Conservation (phyloP, 2,888 invertebrate species). For the Stictocephala bisonia region DNA sequence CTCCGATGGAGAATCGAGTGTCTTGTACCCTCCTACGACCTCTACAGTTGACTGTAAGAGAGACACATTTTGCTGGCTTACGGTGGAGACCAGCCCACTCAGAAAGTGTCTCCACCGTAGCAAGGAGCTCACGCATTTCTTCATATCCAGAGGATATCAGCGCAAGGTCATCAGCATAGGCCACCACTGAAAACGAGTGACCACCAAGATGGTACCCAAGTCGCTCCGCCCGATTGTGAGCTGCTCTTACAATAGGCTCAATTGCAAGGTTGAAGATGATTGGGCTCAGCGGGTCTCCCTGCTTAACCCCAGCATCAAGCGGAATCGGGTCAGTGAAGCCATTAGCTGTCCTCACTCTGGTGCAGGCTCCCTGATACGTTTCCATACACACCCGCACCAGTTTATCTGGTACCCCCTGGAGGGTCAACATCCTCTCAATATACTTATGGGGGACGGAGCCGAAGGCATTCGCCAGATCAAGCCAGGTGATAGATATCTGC, state of each 20-base stretch:
- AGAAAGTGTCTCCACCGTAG: neutral
- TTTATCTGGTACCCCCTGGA: neutral
- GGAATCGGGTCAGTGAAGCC: slow-evolving; percentile 4
- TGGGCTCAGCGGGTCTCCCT: neutral
- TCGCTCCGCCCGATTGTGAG: neutral
- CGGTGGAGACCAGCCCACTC: neutral
- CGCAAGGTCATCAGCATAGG: slow-evolving; percentile 21
- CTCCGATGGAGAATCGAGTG: neutral
- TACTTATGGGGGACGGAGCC: no score
- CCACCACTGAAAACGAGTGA: neutral
- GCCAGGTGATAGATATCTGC: no score
- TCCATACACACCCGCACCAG: neutral
- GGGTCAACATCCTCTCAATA: neutral
- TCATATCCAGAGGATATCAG: neutral
- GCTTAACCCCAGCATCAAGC: slow-evolving; percentile 3
- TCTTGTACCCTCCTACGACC: neutral
- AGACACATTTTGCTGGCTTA: slow-evolving; percentile 21
- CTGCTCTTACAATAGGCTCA: neutral
- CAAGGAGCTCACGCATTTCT: neutral
- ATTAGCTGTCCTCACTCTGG: neutral
- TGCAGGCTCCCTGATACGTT: neutral
- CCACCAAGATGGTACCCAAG: neutral
- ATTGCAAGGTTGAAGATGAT: slow-evolving; percentile 22
- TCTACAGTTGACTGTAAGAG: neutral
- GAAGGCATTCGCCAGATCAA: no score